Base-by-base conservation (phyloP, 2,113 vertebrate species). In the Oryzias curvinotus region DNA sequence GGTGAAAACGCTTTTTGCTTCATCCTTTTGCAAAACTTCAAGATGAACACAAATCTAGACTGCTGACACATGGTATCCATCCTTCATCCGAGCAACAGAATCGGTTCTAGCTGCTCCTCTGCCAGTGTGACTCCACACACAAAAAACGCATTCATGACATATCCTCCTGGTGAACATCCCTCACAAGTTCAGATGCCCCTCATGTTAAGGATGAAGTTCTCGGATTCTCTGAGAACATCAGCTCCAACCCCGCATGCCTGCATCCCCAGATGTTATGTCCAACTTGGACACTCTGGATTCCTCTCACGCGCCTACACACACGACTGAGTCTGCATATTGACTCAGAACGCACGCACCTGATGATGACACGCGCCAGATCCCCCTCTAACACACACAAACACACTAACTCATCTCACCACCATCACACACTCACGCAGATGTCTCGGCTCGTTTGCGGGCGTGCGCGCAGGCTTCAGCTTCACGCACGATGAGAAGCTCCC, bases 1-100 rank as follows among this genome's bases (percentile, higher is more conserved):
- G 71, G 28, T 42, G 73, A 81, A 82, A 81, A 86, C 78, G 65
- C 84, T 65, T 77, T 70, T 79, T 62, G 52, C 68, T 58, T 58
- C 55, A 28, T 72, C 79, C 44, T 16, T 57, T 49, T 44, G 46
- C 44, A 41, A 51, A 47, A 36, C 59, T 45, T 76, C 45, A 47
- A 49, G 41, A 56, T 60, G 50, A 57, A 21, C 72, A 57, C 50
- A 57, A 48, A 78, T 56, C 59, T 67, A 65, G 70, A 67, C 54
- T 59, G 63, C 76, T 74, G 77, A 83, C 81, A 77, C 57, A 56
- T 52, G 64, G 43, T 55, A 78, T 71, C 65, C 57, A 44, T 36
- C 66, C 68, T 53, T 28, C 15, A 56, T 61, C 61, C 51, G 26
- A 47, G 61, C 51, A 62, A 62, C 75, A 62, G 46, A 30, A 69